Evolutionary conservation across 2,888 invertebrate species (phyloP), one percentile per base, ranked within the genome.

Genomic region (Cyclophora albipunctata): DNA sequence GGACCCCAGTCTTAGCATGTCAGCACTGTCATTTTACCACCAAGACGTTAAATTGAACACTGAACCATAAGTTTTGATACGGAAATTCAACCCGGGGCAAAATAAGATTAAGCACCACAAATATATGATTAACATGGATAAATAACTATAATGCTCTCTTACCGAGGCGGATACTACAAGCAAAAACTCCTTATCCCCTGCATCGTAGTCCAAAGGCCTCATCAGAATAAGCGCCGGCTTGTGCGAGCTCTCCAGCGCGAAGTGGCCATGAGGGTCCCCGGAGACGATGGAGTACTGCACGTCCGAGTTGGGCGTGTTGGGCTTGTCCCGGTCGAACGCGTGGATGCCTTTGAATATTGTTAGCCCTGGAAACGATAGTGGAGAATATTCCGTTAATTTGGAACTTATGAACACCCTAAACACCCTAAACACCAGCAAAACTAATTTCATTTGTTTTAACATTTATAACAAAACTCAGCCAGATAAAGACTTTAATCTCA

Each of bases 251-350:
- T 96, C 96, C 46, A 96, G 78, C 0, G 92, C 90, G 73, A 96
- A 96, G 69, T 93, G 93, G 2, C 93, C 94, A n/a, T 90, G 88
- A 45, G 91, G 90, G 67, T 94, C 93, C 3, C 94, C 94, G 34
- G 91, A 90, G 6, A 91, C 88, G 70, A 96, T 93, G 64, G 93
- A 92, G 81, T 95, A 95, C 69, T 95, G 94, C 34, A 96, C 91
- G 63, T 96, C 95, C 0, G 96, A 96, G 81, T 96, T 96, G 0
- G 95, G 95, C 0, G 95, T 96, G 79, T 96, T 95, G 0, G 96
- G 96, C 75, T 95, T 95, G 76, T 96, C 96, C 3, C 93, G 91
- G 80, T 96, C 96, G 45, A 93, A 91, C 0, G 96, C 96, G 47
- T 91, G 91, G 58, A 96, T 94, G 7, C 94, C 94, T 60, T 94